Evolutionary conservation across 2,888 invertebrate genomes (phyloP), one percentile per base, ranked within the genome.

Genomic region (Drosophila monieri): DNA sequence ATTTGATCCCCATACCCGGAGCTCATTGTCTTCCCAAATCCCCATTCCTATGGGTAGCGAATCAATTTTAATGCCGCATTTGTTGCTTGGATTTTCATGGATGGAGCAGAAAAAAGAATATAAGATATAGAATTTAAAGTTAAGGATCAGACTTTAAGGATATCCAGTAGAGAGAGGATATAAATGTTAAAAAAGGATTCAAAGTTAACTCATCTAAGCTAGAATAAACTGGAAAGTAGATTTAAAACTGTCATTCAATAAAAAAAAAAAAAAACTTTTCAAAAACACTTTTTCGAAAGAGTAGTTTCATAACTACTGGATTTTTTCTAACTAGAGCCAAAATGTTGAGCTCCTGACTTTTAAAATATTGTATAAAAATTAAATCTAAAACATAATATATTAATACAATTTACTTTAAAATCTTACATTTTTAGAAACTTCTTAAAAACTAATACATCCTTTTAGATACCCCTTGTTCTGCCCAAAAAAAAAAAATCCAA

Each of bases 1-100:
- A 6, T 35, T 30, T 43, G 15, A 18, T 41, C 41, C 41, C 41
- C 43, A 21, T 21, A 6, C 21, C 21, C 21, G 5, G 12, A 18
- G 43, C 43, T 21, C 64, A 55, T 54, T 57, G 46, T 52, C 27
- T 59, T 49, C 43, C 18, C 41, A 12, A 32, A 14, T 14, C 10
- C 27, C 46, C 23, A 35, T 10, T 15, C 21, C 52, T 35, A 44
- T 37, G 72, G 61, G 70, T 84, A 84, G 85, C 75, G 83, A 88
- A 88, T 81, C 81, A 88, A 88, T 83, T 85, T 88, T 81, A 88
- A 83, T 83, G 86, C 70, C 77, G 69, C 79, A 78, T 87, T 81
- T 87, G 71, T 76, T 81, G 81, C 81, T 46, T 21, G 69, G 79
- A 87, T 81, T 87, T 80, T 71, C 37, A 60, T 59, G 25, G 71